phyloP scores from a whole-genome alignment of 2,113 vertebrate genomes.

The Oreochromis aureus region DNA sequence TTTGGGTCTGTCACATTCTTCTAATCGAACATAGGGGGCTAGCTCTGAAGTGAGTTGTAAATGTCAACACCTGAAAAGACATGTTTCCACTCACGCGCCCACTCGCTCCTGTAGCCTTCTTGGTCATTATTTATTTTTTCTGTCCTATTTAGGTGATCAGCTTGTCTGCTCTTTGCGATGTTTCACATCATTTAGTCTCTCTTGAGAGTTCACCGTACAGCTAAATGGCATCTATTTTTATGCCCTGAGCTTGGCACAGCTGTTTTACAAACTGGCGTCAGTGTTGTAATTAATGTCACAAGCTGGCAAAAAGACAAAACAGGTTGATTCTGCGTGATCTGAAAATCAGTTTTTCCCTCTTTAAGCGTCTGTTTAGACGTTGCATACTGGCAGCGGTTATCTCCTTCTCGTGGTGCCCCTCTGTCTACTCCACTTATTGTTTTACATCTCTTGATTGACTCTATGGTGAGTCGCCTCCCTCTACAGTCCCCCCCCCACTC shows the following conservation, averaged over 20 bases:
- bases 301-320: background rate
- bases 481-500: background rate
- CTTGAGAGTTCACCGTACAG: background rate
- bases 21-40: conserved; percentile 73
- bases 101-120: background rate
- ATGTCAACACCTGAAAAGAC: conserved; percentile 44
- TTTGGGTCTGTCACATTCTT: conserved; percentile 78
- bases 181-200: background rate
- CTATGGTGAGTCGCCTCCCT: background rate
- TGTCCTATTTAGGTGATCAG: background rate
- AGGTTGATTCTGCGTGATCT: background rate
- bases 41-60: conserved; percentile 63
- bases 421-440: conserved; percentile 13
- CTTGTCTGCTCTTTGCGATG: background rate
- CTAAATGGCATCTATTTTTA: conserved; percentile 8
- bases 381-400: background rate
- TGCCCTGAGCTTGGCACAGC: background rate
- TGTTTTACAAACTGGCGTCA: background rate
- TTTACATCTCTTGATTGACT: conserved; percentile 35
- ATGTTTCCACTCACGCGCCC: background rate
- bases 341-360: background rate
- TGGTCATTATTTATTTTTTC: background rate
- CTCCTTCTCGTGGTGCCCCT: background rate
- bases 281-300: background rate
- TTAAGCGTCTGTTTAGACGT: background rate